Conservation (phyloP, 2,113 vertebrate genomes). For the Colius striatus region DNA sequence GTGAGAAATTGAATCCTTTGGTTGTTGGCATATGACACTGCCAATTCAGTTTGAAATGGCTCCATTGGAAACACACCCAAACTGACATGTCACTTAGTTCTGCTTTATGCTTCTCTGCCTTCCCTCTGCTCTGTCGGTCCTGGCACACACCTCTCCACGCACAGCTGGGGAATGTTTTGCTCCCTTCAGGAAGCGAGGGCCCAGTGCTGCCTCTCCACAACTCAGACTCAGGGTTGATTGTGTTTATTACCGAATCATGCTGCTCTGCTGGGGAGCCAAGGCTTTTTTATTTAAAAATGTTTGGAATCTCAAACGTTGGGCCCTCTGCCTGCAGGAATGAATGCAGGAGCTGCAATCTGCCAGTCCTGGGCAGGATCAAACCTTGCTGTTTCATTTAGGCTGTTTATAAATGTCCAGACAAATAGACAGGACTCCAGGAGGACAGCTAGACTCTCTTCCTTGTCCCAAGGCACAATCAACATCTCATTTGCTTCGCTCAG, state of each 20-base stretch:
- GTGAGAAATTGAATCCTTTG: neutral
- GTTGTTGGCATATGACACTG: neutral
- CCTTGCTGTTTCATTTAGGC: neutral
- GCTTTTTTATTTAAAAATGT: neutral
- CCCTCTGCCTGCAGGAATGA: neutral
- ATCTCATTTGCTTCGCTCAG: neutral
- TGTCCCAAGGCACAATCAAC: neutral
- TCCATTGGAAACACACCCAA: neutral
- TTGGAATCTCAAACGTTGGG: neutral
- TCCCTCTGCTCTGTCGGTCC: neutral
- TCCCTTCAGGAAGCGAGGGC: neutral
- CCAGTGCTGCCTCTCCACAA: neutral
- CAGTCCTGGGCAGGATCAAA: neutral
- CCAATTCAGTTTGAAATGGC: neutral
- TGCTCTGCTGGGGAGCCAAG: neutral
- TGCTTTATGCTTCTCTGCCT: neutral
- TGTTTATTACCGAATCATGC: neutral
- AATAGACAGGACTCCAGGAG: neutral
- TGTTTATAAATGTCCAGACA: neutral
- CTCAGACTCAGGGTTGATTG: accelerated
- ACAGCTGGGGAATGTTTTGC: accelerated
- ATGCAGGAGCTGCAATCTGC: neutral
- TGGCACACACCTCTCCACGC: accelerated
- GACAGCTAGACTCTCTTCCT: neutral
- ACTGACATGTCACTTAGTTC: neutral